A percentile compares a stretch with the other conserved stretches of the same genome.
phyloP scores from a whole-genome alignment of 2,888 invertebrate species.

The Eubasilissa splendida region DNA sequence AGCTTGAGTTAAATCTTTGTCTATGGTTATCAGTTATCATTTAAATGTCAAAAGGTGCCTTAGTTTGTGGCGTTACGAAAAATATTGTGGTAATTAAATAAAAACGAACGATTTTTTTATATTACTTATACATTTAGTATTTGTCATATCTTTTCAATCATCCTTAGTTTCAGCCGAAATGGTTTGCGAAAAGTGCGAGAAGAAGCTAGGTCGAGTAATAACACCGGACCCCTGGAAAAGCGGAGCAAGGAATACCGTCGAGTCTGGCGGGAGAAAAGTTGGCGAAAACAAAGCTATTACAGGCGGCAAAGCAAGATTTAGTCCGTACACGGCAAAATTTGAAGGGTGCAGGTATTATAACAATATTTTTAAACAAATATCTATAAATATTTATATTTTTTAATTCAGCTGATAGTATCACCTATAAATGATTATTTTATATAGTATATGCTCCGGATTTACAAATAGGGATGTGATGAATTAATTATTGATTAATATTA shows the following conservation, averaged over 20 bases:
- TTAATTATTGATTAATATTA: too few relatives aligned
- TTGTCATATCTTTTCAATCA: too few relatives aligned
- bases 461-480: too few relatives aligned
- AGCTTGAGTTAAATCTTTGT: too few relatives aligned
- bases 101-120: not conserved
- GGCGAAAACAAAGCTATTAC: constrained; percentile 96
- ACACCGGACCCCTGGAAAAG: constrained; percentile 98
- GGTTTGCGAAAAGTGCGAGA: constrained; percentile 94
- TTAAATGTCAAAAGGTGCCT: not conserved
- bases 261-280: constrained; percentile 92
- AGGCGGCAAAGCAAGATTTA: constrained; percentile 85
- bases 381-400: too few relatives aligned
- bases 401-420: too few relatives aligned
- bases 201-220: constrained; percentile 92
- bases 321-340: constrained; percentile 86
- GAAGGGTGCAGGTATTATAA: constrained; percentile 76
- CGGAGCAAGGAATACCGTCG: constrained; percentile 92
- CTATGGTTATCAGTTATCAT: not conserved
- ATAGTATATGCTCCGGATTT: too few relatives aligned
- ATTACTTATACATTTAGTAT: too few relatives aligned
- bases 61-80: too few relatives aligned
- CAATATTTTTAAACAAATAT: not conserved
- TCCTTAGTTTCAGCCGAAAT: constrained; percentile 67
- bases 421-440: too few relatives aligned
- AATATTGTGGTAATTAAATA: too few relatives aligned